phyloP scores from a whole-genome alignment of 2,888 invertebrate genomes.

The Pyralis farinalis region DNA sequence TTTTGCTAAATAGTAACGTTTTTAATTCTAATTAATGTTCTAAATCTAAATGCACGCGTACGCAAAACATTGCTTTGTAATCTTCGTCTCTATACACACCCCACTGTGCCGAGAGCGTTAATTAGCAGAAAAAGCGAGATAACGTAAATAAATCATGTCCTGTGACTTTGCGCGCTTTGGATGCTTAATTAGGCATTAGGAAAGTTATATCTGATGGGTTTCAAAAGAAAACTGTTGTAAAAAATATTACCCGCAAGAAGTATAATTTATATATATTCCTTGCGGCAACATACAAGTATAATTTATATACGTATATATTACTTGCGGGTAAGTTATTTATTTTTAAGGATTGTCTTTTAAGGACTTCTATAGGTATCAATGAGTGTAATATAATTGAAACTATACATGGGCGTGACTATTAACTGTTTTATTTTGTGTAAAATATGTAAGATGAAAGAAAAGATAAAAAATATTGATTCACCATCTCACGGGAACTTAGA shows the following conservation, averaged over 20 bases:
- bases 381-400: too few relatives aligned
- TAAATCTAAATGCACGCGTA: not conserved
- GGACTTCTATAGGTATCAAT: too few relatives aligned
- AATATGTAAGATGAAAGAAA: too few relatives aligned
- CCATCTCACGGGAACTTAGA: too few relatives aligned
- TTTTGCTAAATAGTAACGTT: too few relatives aligned
- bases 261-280: not conserved
- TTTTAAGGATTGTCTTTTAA: too few relatives aligned
- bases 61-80: slow-evolving; percentile 1
- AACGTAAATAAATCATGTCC: not conserved
- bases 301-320: too few relatives aligned
- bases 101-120: not conserved
- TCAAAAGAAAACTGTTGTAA: not conserved
- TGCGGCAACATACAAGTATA: not conserved
- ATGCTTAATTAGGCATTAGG: slow-evolving; percentile 2
- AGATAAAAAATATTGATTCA: too few relatives aligned
- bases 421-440: too few relatives aligned
- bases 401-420: too few relatives aligned
- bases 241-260: not conserved
- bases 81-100: not conserved
- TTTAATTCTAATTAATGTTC: too few relatives aligned
- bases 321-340: too few relatives aligned
- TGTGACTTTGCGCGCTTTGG: not conserved
- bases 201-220: not conserved
- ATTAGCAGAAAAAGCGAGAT: not conserved